Percentiles rank a stretch among this genome's conserved stretches.
Evolutionary conservation across 1,140 invertebrate species (phyloP).

Genomic region (Drosophila pandora): DNA sequence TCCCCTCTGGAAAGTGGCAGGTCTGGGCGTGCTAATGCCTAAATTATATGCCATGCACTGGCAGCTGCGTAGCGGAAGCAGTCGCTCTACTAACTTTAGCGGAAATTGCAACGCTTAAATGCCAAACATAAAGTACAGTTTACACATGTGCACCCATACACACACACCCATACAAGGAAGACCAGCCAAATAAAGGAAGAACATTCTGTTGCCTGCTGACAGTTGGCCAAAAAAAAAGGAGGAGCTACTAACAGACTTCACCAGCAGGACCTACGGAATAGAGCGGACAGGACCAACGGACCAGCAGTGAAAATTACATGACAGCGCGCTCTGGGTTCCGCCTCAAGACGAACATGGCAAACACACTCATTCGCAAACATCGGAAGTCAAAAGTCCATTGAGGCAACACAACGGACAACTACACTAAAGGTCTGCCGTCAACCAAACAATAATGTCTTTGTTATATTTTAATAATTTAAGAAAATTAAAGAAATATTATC

Average conservation of each 20-base stretch:
- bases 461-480: too few species aligned
- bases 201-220: conserved; percentile 28
- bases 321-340: conserved; percentile 62
- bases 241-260: conserved; percentile 19
- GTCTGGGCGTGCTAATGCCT: conserved; percentile 67
- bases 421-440: too few species aligned
- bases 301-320: conserved; percentile 68
- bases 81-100: conserved; percentile 71
- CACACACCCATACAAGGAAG: not conserved
- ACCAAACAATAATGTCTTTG: too few species aligned
- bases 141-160: conserved; percentile 21
- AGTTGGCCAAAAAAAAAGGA: conserved; percentile 62
- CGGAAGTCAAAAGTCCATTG: conserved; percentile 70
- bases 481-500: too few species aligned
- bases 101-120: conserved; percentile 81
- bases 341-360: conserved; percentile 51
- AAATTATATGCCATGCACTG: conserved; percentile 76
- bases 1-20: conserved; percentile 18
- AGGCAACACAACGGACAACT: conserved; percentile 40
- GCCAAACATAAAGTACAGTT: conserved; percentile 72
- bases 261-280: conserved; percentile 28
- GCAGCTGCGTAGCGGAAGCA: conserved; percentile 69
- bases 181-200: conserved; percentile 3
- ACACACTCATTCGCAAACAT: conserved; percentile 23
- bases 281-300: conserved; percentile 34